These are phyloP conservation scores for Pogonophryne albipinna DNA, from an alignment of 2,797 vertebrate species.

Conservation along the genomic window DNA sequence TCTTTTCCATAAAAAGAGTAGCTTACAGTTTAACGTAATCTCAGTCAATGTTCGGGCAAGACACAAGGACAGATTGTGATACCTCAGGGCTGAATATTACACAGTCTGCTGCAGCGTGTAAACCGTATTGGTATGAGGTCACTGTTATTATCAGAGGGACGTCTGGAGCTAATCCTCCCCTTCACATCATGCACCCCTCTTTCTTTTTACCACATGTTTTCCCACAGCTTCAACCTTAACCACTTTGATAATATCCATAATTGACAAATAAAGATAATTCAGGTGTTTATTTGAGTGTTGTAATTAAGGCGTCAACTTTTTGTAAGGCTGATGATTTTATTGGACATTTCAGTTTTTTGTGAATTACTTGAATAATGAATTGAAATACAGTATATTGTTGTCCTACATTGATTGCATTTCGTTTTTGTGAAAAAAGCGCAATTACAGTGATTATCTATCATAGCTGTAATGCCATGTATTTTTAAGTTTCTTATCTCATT, in stretches of 20 bases:
- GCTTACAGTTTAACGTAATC: conserved; percentile 86
- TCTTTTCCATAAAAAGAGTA: conserved; percentile 82
- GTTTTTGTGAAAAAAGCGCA: background rate
- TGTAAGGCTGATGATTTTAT: background rate
- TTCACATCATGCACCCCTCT: conserved; percentile 41
- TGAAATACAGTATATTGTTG: background rate
- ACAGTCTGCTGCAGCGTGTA: conserved; percentile 32
- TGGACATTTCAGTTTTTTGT: background rate
- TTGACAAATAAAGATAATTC: background rate
- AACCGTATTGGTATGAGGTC: conserved; percentile 63
- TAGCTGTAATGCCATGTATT: background rate
- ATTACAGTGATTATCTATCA: background rate
- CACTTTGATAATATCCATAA: too few relatives aligned
- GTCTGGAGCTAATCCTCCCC: conserved; percentile 53
- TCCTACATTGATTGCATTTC: background rate
- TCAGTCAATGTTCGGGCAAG: conserved; percentile 60
- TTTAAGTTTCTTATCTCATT: too few relatives aligned
- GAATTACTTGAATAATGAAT: background rate
- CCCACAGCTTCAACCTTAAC: background rate
- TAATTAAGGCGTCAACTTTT: background rate
- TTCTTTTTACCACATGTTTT: conserved; percentile 24
- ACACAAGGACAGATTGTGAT: conserved; percentile 61
- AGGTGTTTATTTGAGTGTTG: background rate
- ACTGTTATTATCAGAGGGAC: conserved; percentile 54
- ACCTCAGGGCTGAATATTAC: conserved; percentile 51